Conservation (phyloP, 1,140 invertebrate genomes). For the Hycleus phaleratus region DNA sequence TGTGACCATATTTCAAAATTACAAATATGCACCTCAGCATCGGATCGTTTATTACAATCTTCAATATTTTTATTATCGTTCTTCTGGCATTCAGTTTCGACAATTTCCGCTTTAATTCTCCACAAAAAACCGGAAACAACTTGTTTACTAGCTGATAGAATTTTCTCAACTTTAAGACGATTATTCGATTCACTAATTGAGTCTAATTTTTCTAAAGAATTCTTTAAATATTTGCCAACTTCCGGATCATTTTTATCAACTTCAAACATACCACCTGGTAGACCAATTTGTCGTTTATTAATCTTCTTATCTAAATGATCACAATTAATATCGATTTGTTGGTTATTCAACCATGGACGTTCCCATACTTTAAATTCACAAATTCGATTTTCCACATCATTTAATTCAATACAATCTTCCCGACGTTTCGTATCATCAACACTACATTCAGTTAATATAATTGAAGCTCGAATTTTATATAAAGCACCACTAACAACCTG, state of each 20-base stretch:
- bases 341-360: slow-evolving; percentile 47
- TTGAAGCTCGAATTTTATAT: slow-evolving; percentile 20
- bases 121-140: neutral
- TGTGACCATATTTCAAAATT: slow-evolving; percentile 21
- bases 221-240: too few species aligned
- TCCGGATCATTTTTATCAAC: too few species aligned
- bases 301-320: neutral
- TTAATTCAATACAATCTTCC: slow-evolving; percentile 21
- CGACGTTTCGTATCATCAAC: slow-evolving; percentile 10
- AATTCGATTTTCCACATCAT: slow-evolving; percentile 29
- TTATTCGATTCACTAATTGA: too few species aligned
- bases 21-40: neutral
- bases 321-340: slow-evolving; percentile 21
- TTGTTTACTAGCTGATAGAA: neutral
- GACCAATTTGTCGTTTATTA: too few species aligned
- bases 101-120: neutral
- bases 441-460: slow-evolving; percentile 14
- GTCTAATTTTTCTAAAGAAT: too few species aligned
- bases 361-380: slow-evolving; percentile 47
- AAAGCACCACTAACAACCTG: slow-evolving; percentile 22
- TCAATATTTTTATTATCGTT: neutral
- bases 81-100: neutral
- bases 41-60: neutral
- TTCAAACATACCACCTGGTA: too few species aligned
- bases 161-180: too few species aligned